Evolutionary conservation across 2,888 invertebrate genomes (phyloP), one percentile per base, ranked within the genome.

Genomic region (Phragmatobia fuliginosa): DNA sequence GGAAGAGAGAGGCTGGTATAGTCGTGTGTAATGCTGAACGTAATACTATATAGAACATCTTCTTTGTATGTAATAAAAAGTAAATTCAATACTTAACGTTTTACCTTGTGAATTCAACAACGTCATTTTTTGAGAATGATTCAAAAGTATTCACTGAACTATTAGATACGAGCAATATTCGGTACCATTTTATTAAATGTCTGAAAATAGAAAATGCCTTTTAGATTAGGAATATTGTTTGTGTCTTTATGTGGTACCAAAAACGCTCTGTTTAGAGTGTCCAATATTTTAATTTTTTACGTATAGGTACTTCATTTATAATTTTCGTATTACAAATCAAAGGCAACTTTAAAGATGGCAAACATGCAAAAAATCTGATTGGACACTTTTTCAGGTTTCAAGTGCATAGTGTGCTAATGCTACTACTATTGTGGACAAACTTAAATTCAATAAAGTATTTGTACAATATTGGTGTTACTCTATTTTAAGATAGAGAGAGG

Each of bases 401-500:
- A 81, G 87, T 90, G 90, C 90, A 85, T 82, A 80, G 88, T 89
- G 86, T 88, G 85, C 91, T 90, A 92, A 86, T 87, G 90, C 93
- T 93, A 90, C 91, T 85, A 83, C 93, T 91, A 91, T 91, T 81
- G 90, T 90, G 89, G 88, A 88, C 82, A 88, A 90, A 92, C 87
- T 92, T 91, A 91, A 81, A 89, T 85, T 18, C 10, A n/a, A 18
- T 86, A 88, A 86, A 88, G 56, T 56, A 56, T 87, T 90, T 76
- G 93, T 94, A 94, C 94, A 93, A 87, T 89, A 82, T 63, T 77
- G 83, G 90, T 91, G 90, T 91, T 76, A 79, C 91, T 92, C 92
- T 94, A 93, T 92, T 74, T 91, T 93, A 94, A 82, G 90, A 91
- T 90, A 93, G 93, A 94, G 90, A 91, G 73, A 92, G 89, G 81